Base-by-base conservation (phyloP, 2,888 invertebrate genomes). In the Eupeodes latifasciatus region DNA sequence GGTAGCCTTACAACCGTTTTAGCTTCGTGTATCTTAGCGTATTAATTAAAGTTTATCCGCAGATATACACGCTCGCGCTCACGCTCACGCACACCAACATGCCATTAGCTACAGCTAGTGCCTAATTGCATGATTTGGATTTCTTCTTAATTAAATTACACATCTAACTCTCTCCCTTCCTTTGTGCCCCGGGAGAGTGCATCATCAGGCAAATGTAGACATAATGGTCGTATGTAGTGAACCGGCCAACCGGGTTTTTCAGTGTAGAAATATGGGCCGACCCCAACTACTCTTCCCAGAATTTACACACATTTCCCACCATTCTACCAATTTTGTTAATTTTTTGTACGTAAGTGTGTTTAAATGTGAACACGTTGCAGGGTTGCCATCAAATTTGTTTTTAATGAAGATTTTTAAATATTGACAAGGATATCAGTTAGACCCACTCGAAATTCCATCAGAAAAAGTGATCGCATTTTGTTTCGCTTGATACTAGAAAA, bases 81-180 rank as follows among this genome's bases (percentile, higher is more conserved):
- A 40, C 40, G 40, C 40, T 40, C 40, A 40, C 40, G 40, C 40
- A 81, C 79, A 69, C 53, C 47, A 83, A 2, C 16, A 51, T 9
- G 47, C 85, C 81, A 85, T 34, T 69, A 81, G 88, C 88, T 85
- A 87, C 40, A 7, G 9, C 40, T 51, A 34, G 80, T 61, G 81
- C 85, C 88, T 88, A 85, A 88, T 85, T 81, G 88, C 88, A 88
- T 88, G 88, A 88, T 88, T 88, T 88, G 81, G 88, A 88, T 88
- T 88, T 88, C 88, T 88, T 88, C 88, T 88, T 88, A 88, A 88
- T 88, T 88, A 88, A 88, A 88, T 88, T 85, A 88, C 85, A 88
- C 81, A 64, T 47, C 53, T 1, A n/a, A 72, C 74, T 61, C 27
- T 49, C 64, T 10, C 11, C 47, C 14, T n/a, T 59, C 2, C 27